These are phyloP conservation scores for Autographa gamma DNA, from an alignment of 2,888 invertebrate species.

Conservation along the genomic window DNA sequence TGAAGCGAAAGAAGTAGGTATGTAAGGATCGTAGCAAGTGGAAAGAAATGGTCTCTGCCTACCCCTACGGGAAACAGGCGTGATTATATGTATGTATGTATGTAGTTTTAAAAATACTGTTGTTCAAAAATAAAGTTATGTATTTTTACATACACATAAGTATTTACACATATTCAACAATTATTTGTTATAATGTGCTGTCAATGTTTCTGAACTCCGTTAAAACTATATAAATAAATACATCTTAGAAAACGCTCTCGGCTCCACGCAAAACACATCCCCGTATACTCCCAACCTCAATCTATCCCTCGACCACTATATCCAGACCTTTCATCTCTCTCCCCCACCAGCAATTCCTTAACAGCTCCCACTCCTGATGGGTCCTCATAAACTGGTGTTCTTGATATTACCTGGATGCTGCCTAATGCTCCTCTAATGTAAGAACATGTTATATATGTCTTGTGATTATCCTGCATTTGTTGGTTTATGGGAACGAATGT, in stretches of 20 bases:
- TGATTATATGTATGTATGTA: too few relatives aligned
- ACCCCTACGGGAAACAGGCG: too few relatives aligned
- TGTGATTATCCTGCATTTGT: slow-evolving; percentile 30
- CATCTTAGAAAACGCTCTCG: neutral
- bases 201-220: too few relatives aligned
- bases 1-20: too few relatives aligned
- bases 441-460: slow-evolving; percentile 52
- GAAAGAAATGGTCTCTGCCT: too few relatives aligned
- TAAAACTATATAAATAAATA: too few relatives aligned
- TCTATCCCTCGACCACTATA: slow-evolving; percentile 51
- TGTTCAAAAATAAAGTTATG: too few relatives aligned
- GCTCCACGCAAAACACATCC: slow-evolving; percentile 23
- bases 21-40: too few relatives aligned
- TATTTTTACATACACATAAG: too few relatives aligned
- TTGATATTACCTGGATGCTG: slow-evolving; percentile 71
- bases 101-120: too few relatives aligned
- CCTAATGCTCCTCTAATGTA: slow-evolving; percentile 74
- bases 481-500: neutral
- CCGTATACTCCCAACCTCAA: slow-evolving; percentile 51
- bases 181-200: too few relatives aligned
- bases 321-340: slow-evolving; percentile 34
- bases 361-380: slow-evolving; percentile 14
- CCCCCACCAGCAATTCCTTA: neutral
- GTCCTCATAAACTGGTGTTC: slow-evolving; percentile 56
- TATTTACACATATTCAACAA: too few relatives aligned